Base-by-base conservation (phyloP, 2,888 invertebrate genomes). In the Brachyptera putata region DNA sequence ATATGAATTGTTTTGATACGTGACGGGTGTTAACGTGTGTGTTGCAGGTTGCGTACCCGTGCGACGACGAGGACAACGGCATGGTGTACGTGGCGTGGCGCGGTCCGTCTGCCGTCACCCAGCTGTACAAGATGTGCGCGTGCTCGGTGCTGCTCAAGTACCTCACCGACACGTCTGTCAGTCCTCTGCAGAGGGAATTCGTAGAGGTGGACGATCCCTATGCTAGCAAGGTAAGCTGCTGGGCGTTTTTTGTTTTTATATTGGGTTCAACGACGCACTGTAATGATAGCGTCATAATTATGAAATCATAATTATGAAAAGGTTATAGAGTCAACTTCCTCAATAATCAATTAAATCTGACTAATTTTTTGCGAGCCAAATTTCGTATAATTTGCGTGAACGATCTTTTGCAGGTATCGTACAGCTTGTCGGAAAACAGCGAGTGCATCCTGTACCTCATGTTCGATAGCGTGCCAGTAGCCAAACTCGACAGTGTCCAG, bases 1-100 rank as follows among this genome's bases (percentile, higher is more conserved):
- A n/a, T n/a, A n/a, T n/a, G n/a, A n/a, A n/a, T n/a, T n/a, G n/a
- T n/a, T n/a, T n/a, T n/a, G n/a, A n/a, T n/a, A n/a, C n/a, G n/a
- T n/a, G n/a, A n/a, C n/a, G n/a, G n/a, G n/a, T n/a, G n/a, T n/a
- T n/a, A n/a, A n/a, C n/a, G n/a, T n/a, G n/a, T n/a, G n/a, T n/a
- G n/a, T n/a, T n/a, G n/a, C 46, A 46, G 46, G 78, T 81, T 18
- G 75, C 77, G 62, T 94, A 89, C 79, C 89, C 93, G 0, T 85
- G 89, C n/a, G 91, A 92, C 71, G 87, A 89, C 63, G 90, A 89
- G 71, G 86, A 85, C 65, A 86, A 87, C 74, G 93, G 93, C 9
- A 79, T 91, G 72, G 87, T 90, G 57, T 73, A 81, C 62, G 80
- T 88, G 61, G 89, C 85, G 0, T 94, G 91, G 89, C 80, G 91